Conservation (phyloP, 2,113 vertebrate genomes). For the Pan troglodytes region NHGRI_mPanTro3-v2.1_pri NC_072401.2:151880001-151880500, state of each 20-base stretch:
- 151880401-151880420: neutral
- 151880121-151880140: neutral
- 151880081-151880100: neutral
- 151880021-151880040: neutral
- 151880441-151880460: neutral
- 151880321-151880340: neutral
- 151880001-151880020: neutral
- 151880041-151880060: neutral
- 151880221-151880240: neutral
- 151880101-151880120: neutral
- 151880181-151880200: neutral
- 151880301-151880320: neutral
- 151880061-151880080: neutral
- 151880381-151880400: neutral
- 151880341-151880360: conserved; percentile 45
- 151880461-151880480: neutral
- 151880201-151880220: conserved; percentile 1
- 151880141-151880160: neutral
- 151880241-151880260: neutral
- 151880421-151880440: neutral
- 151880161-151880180: neutral
- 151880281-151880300: neutral
- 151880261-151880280: conserved; percentile 2
- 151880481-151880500: neutral
- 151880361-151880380: neutral